Evolutionary conservation across 2,797 vertebrate species (phyloP).

Genomic region (Halcyon badia): DNA sequence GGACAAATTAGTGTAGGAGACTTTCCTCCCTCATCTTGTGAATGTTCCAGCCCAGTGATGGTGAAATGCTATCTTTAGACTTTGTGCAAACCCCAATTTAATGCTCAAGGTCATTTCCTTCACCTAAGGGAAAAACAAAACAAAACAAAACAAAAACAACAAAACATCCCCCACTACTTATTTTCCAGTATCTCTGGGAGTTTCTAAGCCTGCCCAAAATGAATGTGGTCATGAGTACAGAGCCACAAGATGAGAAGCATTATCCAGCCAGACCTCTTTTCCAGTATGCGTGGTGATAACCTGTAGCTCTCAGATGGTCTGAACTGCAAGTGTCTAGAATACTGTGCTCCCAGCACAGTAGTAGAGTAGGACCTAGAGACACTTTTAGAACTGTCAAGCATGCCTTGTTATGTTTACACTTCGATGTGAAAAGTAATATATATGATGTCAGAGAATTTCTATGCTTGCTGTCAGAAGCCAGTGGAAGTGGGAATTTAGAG

Average conservation of each 20-base stretch:
- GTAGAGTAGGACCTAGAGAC: neutral
- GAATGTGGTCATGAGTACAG: neutral
- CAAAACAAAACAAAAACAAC: no score
- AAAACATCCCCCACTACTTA: neutral
- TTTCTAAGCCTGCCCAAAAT: neutral
- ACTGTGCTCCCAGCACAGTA: neutral
- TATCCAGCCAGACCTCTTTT: neutral
- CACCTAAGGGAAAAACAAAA: neutral
- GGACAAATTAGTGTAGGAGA: neutral
- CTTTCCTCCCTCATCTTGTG: slow-evolving; percentile 4
- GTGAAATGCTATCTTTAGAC: slow-evolving; percentile 18
- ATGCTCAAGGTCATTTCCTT: neutral
- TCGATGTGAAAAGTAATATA: neutral
- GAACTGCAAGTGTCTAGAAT: neutral
- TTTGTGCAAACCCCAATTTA: neutral
- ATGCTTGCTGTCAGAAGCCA: neutral
- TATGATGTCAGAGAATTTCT: slow-evolving; percentile 21
- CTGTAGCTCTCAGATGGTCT: neutral
- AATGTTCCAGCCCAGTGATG: neutral
- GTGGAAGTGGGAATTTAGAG: slow-evolving; percentile 9
- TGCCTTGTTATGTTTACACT: neutral
- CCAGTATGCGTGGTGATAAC: neutral
- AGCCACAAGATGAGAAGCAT: neutral
- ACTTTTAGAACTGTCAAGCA: neutral
- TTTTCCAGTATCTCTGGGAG: neutral